Evolutionary conservation across 2,888 invertebrate genomes (phyloP).

Genomic region (Sussaba pulchella): DNA sequence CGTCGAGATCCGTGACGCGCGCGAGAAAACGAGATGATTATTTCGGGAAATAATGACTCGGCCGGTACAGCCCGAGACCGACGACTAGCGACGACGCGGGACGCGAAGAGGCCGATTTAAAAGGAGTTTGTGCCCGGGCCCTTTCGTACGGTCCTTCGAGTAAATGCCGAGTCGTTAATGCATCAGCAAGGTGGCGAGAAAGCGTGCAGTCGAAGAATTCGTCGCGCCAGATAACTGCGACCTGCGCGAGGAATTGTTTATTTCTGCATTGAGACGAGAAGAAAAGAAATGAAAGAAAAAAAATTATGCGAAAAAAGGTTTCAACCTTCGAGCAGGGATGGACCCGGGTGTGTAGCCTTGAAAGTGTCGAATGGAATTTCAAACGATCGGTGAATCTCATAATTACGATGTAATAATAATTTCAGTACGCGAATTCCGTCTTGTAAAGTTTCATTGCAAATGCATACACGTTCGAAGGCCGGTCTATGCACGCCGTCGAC

Average conservation of each 20-base stretch:
- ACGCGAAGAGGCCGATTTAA: constrained; percentile 48
- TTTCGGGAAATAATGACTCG: constrained; percentile 58
- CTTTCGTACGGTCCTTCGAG: constrained; percentile 40
- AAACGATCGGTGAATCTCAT: neutral
- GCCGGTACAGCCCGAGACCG: constrained; percentile 5
- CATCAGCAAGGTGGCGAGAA: constrained; percentile 60
- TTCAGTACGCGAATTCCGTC: too few species aligned
- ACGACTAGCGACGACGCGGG: constrained; percentile 41
- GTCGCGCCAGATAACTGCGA: constrained; percentile 59
- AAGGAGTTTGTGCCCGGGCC: constrained; percentile 49
- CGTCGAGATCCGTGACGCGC: constrained; percentile 38
- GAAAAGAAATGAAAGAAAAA: neutral
- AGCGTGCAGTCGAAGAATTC: constrained; percentile 61
- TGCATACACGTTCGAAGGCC: too few species aligned
- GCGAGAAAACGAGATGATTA: constrained; percentile 68
- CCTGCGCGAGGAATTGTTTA: neutral
- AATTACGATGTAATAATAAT: too few species aligned
- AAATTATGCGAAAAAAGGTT: neutral
- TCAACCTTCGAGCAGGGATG: neutral
- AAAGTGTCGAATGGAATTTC: neutral
- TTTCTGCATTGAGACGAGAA: neutral
- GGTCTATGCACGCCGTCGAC: too few species aligned
- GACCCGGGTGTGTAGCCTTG: neutral
- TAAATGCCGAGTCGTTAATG: constrained; percentile 66
- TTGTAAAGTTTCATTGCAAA: too few species aligned